phyloP scores from a whole-genome alignment of 2,888 invertebrate genomes.

The Synergus japonicus region DNA sequence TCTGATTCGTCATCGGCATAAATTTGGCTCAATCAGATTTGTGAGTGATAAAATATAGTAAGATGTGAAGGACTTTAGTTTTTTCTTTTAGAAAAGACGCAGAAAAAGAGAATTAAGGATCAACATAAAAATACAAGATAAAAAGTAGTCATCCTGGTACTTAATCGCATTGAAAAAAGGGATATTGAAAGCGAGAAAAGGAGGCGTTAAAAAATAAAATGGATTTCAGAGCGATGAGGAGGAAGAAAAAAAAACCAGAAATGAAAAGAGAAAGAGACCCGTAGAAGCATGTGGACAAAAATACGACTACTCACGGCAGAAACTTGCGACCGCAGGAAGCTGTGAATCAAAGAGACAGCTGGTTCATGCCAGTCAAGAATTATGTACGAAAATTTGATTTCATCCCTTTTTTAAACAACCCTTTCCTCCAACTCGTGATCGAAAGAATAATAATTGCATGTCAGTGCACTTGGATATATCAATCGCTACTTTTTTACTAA shows the following conservation, averaged over 20 bases:
- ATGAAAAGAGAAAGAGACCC: constrained; percentile 46
- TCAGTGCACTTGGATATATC: background rate
- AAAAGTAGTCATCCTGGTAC: constrained; percentile 24
- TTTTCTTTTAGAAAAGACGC: constrained; percentile 44
- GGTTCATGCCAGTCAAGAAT: constrained; percentile 54
- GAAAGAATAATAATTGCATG: background rate
- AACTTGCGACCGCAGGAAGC: constrained; percentile 66
- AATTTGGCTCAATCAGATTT: background rate
- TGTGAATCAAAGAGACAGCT: constrained; percentile 73
- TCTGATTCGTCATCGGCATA: background rate
- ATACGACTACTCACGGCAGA: constrained; percentile 57
- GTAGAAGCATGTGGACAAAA: constrained; percentile 57
- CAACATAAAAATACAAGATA: constrained; percentile 41
- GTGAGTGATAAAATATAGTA: background rate
- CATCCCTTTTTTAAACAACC: constrained; percentile 48
- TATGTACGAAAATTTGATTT: constrained; percentile 60
- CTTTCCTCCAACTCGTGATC: background rate
- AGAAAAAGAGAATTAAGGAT: constrained; percentile 52
- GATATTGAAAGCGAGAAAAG: constrained; percentile 42
- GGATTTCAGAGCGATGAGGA: constrained; percentile 23
- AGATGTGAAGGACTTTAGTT: background rate
- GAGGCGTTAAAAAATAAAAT: constrained; percentile 41
- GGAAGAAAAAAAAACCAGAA: constrained; percentile 48
- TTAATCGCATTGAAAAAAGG: constrained; percentile 37
- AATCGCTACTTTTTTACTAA: background rate